These are phyloP conservation scores for Agrotis puta DNA, from an alignment of 2,888 invertebrate species.

Conservation along the genomic window DNA sequence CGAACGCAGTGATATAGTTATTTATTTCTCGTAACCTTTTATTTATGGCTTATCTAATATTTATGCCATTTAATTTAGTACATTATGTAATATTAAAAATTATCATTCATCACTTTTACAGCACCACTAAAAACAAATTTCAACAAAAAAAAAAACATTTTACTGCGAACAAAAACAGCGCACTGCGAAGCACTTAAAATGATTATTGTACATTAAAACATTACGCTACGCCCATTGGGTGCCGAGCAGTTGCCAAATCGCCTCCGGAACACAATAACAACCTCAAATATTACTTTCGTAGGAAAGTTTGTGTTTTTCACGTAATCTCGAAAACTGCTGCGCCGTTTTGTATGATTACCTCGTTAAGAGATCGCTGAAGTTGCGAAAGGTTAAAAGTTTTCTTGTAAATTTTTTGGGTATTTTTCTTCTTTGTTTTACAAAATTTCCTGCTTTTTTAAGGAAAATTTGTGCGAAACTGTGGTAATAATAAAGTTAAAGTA, in stretches of 20 bases:
- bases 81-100: not conserved
- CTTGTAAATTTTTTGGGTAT: conserved; percentile 10
- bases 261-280: conserved; percentile 35
- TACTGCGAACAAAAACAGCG: conserved; percentile 46
- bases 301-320: conserved; percentile 49
- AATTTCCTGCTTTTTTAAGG: conserved; percentile 15
- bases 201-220: conserved; percentile 55
- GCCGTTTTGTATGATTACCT: conserved; percentile 53
- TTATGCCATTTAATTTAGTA: not conserved
- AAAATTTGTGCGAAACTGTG: conserved; percentile 16
- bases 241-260: conserved; percentile 53
- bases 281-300: conserved; percentile 41
- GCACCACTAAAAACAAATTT: conserved; percentile 18
- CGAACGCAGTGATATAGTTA: not conserved
- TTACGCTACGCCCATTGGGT: conserved; percentile 41
- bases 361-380: conserved; percentile 50
- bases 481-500: conserved; percentile 13
- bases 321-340: conserved; percentile 53
- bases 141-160: conserved; percentile 40
- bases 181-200: conserved; percentile 45
- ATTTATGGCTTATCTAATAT: not conserved
- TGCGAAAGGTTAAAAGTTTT: conserved; percentile 43
- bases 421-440: conserved; percentile 11
- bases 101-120: conserved; percentile 44
- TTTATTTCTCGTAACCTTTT: not conserved